Evolutionary conservation across 2,888 invertebrate species (phyloP).

Genomic region (Polyommatus iphigenia): DNA sequence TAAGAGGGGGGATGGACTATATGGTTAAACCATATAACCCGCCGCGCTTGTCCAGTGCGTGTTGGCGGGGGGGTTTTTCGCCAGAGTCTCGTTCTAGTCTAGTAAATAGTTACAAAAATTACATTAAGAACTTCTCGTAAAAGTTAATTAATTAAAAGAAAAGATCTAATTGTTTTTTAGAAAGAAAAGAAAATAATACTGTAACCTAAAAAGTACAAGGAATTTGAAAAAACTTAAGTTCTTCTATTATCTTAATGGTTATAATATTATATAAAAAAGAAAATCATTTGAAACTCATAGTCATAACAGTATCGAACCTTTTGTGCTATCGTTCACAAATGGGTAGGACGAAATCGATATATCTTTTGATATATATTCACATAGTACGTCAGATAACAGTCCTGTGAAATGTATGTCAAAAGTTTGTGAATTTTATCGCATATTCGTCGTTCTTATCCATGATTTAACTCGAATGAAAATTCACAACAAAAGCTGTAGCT

Average conservation of each 20-base stretch:
- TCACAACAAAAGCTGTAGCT: slow-evolving; percentile 28
- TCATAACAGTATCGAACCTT: neutral
- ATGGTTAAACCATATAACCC: too few relatives aligned
- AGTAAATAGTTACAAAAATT: too few relatives aligned
- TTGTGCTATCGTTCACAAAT: neutral
- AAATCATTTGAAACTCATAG: neutral
- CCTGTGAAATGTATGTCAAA: neutral
- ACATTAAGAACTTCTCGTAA: too few relatives aligned
- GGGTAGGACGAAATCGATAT: neutral
- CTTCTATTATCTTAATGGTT: neutral
- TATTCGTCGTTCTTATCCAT: slow-evolving; percentile 26
- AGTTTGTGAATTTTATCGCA: slow-evolving; percentile 16
- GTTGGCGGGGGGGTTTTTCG: too few relatives aligned
- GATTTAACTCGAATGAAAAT: slow-evolving; percentile 27
- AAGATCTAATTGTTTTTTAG: too few relatives aligned
- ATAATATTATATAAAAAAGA: neutral
- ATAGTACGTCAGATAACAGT: neutral
- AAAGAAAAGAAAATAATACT: too few relatives aligned
- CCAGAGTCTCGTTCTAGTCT: too few relatives aligned
- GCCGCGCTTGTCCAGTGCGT: too few relatives aligned
- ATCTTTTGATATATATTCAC: slow-evolving; percentile 4
- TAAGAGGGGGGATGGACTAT: too few relatives aligned
- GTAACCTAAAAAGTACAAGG: too few relatives aligned
- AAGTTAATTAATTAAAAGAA: too few relatives aligned
- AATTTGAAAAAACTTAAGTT: too few relatives aligned